A percentile compares a stretch with the other conserved stretches of the same genome.
Conservation (phyloP, 2,888 invertebrate genomes). For the Palloptera scutellata region DNA sequence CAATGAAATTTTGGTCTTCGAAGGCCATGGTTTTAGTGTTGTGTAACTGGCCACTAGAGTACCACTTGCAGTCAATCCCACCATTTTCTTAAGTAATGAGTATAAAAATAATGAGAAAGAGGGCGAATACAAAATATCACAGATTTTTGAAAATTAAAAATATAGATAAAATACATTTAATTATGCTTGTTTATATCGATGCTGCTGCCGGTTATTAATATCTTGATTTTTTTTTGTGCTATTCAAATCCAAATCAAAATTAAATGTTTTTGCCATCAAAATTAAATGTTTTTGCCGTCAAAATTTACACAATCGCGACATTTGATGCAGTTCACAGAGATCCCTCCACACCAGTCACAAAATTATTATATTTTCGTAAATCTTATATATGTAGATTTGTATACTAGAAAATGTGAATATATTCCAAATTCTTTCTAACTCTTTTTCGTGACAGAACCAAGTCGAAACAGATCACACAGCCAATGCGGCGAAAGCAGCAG, state of each 20-base stretch:
- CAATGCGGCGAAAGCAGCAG: constrained; percentile 44
- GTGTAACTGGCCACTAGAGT: too few relatives aligned
- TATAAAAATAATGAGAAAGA: too few relatives aligned
- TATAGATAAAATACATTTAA: too few relatives aligned
- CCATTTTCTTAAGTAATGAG: too few relatives aligned
- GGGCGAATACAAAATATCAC: too few relatives aligned
- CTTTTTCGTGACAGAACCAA: constrained; percentile 37
- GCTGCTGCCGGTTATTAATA: not conserved
- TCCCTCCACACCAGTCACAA: constrained; percentile 62
- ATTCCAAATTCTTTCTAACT: constrained; percentile 10
- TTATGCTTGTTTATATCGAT: not conserved
- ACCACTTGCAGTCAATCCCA: too few relatives aligned
- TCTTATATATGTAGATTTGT: not conserved
- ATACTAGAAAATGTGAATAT: constrained; percentile 14
- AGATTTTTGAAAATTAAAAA: too few relatives aligned
- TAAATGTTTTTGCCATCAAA: constrained; percentile 9
- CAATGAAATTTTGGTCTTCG: too few relatives aligned
- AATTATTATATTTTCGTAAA: constrained; percentile 39
- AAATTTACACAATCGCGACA: constrained; percentile 33
- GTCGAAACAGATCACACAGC: constrained; percentile 39
- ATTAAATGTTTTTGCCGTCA: constrained; percentile 16
- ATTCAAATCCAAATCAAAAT: not conserved
- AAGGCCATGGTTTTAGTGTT: too few relatives aligned
- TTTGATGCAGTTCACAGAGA: constrained; percentile 35
- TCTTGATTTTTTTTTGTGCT: not conserved